Evolutionary conservation across 2,113 vertebrate species (phyloP), one percentile per base, ranked within the genome.

Genomic region (Jacana jacana): DNA sequence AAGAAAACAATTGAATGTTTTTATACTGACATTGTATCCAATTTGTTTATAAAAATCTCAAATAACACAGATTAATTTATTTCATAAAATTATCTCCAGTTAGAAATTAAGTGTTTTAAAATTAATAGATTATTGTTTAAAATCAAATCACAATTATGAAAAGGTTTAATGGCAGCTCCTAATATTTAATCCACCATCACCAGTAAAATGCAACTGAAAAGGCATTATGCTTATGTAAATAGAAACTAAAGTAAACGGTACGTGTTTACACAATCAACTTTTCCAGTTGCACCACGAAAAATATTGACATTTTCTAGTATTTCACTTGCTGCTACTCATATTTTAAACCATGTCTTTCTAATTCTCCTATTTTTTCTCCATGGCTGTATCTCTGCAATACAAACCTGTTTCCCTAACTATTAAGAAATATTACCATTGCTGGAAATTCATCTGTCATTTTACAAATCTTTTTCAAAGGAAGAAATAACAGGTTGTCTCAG

Each of bases 401-500:
- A 91, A 87, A 90, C 87, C 75, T 83, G 81, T 90, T 95, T 96
- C 66, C 76, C 55, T 64, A 88, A 84, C 96, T 93, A 93, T 95
- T 97, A 97, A 86, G 89, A 97, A 96, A 89, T 96, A 89, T 91
- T 97, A 88, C 71, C 84, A 68, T 76, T 95, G 86, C 81, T 97
- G 89, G 95, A 97, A 97, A 97, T 97, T 90, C 92, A 96, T 96
- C 93, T 97, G 92, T 97, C 97, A 97, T 95, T 98, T 96, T 95
- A 94, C 63, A 94, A 90, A 84, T 86, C 82, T 96, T 93, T 97
- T 95, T 95, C 88, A 96, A 92, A 96, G 94, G 86, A 95, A 97
- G 91, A 97, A 98, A 98, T 97, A 97, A 96, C 93, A 97, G 90
- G 89, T 96, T 98, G 95, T 97, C 96, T 97, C 82, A 89, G 96